A percentile compares a stretch with the other conserved stretches of the same genome.
phyloP scores from a whole-genome alignment of 2,888 invertebrate species.

The Sipha maydis region DNA sequence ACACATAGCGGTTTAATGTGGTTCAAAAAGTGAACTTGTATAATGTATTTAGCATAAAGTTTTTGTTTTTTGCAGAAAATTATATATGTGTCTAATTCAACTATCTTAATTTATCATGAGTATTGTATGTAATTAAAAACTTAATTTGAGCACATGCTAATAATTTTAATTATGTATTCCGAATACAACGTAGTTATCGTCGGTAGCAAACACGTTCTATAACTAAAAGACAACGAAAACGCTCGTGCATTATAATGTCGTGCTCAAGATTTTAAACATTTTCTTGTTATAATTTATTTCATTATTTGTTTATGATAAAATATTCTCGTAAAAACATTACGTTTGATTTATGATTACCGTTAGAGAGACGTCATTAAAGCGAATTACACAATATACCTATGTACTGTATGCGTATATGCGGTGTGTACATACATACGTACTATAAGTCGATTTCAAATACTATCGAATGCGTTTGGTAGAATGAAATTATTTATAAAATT shows the following conservation, averaged over 20 bases:
- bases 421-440: neutral
- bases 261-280: neutral
- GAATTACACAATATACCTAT: neutral
- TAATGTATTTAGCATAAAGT: neutral
- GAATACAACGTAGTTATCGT: neutral
- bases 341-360: neutral
- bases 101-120: slow-evolving; percentile 26
- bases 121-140: slow-evolving; percentile 19
- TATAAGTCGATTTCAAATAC: neutral
- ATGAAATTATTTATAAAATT: neutral
- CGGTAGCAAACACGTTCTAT: slow-evolving; percentile 1
- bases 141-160: neutral
- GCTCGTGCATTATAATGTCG: neutral
- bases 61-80: neutral
- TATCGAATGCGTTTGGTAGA: neutral
- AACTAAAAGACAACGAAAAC: neutral
- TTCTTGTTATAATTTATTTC: neutral
- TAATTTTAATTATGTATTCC: slow-evolving; percentile 29
- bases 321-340: neutral
- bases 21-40: neutral
- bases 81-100: slow-evolving; percentile 13
- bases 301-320: neutral
- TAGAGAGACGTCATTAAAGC: neutral
- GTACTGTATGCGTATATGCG: neutral
- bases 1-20: neutral